Evolutionary conservation across 2,113 vertebrate species (phyloP).

Genomic region (Pandion haliaetus): DNA sequence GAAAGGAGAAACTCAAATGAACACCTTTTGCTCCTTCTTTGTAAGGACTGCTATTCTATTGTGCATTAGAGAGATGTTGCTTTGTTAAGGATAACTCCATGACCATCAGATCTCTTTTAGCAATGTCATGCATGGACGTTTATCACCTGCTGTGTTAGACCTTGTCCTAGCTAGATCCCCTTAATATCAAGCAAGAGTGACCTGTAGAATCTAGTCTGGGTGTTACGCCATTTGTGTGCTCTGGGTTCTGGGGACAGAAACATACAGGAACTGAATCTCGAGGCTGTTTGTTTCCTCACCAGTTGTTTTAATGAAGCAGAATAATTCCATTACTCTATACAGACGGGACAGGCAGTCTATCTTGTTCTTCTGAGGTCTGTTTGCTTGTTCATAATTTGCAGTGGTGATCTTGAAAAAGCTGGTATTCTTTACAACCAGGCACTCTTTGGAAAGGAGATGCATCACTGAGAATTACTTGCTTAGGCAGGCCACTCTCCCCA

Average conservation of each 20-base stretch:
- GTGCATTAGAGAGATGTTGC: neutral
- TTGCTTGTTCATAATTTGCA: neutral
- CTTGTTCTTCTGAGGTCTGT: neutral
- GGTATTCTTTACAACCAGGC: neutral
- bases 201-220: neutral
- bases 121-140: neutral
- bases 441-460: neutral
- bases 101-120: neutral
- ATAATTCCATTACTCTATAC: neutral
- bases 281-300: neutral
- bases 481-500: neutral
- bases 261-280: neutral
- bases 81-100: neutral
- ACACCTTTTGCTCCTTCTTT: neutral
- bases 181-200: neutral
- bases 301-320: constrained; percentile 10
- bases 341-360: neutral
- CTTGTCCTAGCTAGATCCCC: neutral
- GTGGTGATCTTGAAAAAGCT: neutral
- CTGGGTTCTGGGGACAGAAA: neutral
- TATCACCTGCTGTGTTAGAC: neutral
- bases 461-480: neutral
- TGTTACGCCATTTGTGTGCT: neutral
- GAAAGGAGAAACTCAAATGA: neutral
- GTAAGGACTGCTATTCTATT: neutral